Evolutionary conservation across 2,888 invertebrate genomes (phyloP).

Genomic region (Ichneumoninae sp.): DNA sequence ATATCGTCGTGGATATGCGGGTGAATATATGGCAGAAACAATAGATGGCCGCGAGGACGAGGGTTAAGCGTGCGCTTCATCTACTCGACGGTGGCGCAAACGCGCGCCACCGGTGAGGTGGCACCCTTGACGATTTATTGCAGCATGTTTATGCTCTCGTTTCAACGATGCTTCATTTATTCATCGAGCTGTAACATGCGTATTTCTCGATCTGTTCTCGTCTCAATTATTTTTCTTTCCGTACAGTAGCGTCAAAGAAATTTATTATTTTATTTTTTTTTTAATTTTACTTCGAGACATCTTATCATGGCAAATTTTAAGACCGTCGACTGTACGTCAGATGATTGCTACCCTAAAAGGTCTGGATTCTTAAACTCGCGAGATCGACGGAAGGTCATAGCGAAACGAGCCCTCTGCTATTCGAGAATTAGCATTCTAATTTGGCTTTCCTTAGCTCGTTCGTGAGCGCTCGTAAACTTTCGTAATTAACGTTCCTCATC

Average conservation of each 20-base stretch:
- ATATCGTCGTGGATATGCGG: constrained; percentile 83
- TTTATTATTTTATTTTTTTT: background rate
- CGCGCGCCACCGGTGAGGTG: constrained; percentile 42
- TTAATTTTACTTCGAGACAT: constrained; percentile 5
- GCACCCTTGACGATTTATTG: constrained; percentile 55
- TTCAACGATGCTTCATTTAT: constrained; percentile 23
- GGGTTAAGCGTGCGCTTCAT: constrained; percentile 67
- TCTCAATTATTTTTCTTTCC: background rate
- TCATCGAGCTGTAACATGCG: constrained; percentile 4
- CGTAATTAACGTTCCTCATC: constrained; percentile 77
- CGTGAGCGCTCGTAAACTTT: constrained; percentile 79
- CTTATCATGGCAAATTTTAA: constrained; percentile 46
- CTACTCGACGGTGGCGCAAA: constrained; percentile 52
- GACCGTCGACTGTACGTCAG: constrained; percentile 22
- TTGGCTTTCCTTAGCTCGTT: constrained; percentile 70
- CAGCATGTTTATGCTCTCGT: constrained; percentile 33
- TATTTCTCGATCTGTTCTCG: background rate
- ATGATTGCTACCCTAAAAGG: constrained; percentile 69
- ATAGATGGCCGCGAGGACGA: constrained; percentile 77
- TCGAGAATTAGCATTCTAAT: constrained; percentile 82
- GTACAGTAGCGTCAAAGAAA: background rate
- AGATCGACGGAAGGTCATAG: constrained; percentile 65
- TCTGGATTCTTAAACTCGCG: constrained; percentile 71
- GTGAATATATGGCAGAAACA: constrained; percentile 82
- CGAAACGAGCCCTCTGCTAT: constrained; percentile 61